Evolutionary conservation across 2,797 vertebrate species (phyloP).

Genomic region (Sebastes matsubarae): DNA sequence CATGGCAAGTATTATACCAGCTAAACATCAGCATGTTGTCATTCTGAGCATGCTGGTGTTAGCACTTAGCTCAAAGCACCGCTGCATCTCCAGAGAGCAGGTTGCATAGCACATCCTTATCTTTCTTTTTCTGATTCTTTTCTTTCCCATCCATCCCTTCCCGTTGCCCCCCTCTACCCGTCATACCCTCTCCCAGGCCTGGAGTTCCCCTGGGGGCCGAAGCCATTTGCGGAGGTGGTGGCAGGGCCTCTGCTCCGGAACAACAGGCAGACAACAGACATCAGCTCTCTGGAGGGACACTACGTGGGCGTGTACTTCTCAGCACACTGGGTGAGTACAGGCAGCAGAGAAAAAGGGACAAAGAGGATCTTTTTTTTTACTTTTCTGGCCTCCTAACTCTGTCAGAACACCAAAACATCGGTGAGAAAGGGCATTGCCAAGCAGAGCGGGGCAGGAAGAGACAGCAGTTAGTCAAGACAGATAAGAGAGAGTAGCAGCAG

Average conservation of each 20-base stretch:
- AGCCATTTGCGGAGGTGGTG: conserved; percentile 96
- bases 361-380: conserved; percentile 13
- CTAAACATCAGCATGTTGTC: neutral
- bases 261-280: conserved; percentile 92
- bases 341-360: conserved; percentile 21
- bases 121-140: neutral
- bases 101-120: neutral
- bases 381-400: conserved; percentile 8
- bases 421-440: conserved; percentile 8
- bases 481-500: conserved; percentile 40
- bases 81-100: neutral
- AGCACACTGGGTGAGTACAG: conserved; percentile 94
- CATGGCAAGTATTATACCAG: neutral
- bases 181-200: conserved; percentile 83
- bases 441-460: conserved; percentile 52
- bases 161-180: neutral
- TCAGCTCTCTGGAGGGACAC: conserved; percentile 91
- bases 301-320: conserved; percentile 98
- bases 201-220: conserved; percentile 99
- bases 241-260: conserved; percentile 92
- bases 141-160: neutral
- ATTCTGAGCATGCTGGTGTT: neutral
- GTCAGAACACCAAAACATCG: conserved; percentile 23
- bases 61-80: conserved; percentile 1
- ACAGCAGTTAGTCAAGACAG: conserved; percentile 17